Evolutionary conservation across 2,113 vertebrate genomes (phyloP).

Genomic region (Gymnocephalus cernua): DNA sequence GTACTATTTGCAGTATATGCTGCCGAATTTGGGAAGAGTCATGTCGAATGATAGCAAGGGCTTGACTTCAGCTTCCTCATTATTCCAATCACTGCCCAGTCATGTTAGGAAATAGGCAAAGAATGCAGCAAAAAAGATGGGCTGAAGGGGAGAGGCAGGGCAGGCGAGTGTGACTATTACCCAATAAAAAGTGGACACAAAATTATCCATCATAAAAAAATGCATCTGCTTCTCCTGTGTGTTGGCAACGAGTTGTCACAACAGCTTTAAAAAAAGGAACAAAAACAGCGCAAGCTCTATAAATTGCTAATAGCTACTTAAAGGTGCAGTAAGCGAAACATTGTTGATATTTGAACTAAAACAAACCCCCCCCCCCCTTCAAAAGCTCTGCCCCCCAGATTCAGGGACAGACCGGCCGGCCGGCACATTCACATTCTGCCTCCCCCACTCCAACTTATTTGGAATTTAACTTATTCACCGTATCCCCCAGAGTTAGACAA

Average conservation of each 20-base stretch:
- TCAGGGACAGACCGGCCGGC: no score
- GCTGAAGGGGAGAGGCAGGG: conserved; percentile 13
- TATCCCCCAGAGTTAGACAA: no score
- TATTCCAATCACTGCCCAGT: conserved; percentile 65
- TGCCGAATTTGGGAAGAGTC: conserved; percentile 32
- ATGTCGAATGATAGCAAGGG: conserved; percentile 36
- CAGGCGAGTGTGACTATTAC: conserved; percentile 10
- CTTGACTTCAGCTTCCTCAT: conserved; percentile 42
- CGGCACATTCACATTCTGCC: no score
- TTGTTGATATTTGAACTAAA: no score
- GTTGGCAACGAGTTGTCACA: background rate
- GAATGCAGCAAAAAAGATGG: conserved; percentile 14
- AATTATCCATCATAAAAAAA: conserved; percentile 36
- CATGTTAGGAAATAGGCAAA: background rate
- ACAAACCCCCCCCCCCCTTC: no score
- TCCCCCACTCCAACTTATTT: no score
- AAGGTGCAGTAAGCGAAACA: no score
- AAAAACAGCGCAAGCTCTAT: conserved; percentile 1
- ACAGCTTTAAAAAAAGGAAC: conserved; percentile 6
- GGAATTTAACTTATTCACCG: no score
- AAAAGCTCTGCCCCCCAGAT: no score
- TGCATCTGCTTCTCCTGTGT: background rate
- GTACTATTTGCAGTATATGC: conserved; percentile 13
- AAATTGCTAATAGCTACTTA: conserved; percentile 15
- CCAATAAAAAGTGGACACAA: conserved; percentile 24